Base-by-base conservation (phyloP, 2,888 invertebrate species). In the Iselma pallidipennis region DNA sequence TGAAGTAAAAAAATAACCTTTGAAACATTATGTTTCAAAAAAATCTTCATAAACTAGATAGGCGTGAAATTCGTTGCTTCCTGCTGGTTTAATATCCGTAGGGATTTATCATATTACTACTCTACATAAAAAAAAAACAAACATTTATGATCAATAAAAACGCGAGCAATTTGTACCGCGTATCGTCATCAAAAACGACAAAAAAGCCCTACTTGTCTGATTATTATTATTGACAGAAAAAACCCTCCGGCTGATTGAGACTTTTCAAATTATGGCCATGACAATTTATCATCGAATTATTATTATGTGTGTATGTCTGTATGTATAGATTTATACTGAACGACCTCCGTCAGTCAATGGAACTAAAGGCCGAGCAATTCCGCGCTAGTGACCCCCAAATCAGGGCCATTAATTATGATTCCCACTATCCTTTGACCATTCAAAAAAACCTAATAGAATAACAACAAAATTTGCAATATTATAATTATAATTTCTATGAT, bases 371-470 rank as follows among this genome's bases (percentile, higher is more conserved):
- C 68, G 59, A 61, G 63, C 68, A 64, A 63, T 68, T 68, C 68
- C 66, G 65, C 63, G 59, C 59, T 57, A 61, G 58, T 57, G 69
- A 68, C 69, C 69, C 68, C 66, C 69, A 69, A 69, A 69, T 61
- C 69, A 69, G 63, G 69, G 69, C 56, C 69, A 62, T 53, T 61
- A 65, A 61, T 57, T 64, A 65, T 56, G 64, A 66, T 68, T 68
- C 66, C 55, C 58, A 59, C 62, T 55, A 59, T 62, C 55, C 55
- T 62, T 56, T 52, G 59, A 59, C 51, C 55, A 51, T 57, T 45
- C 57, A 31, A 58, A 52, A 33, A 33, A 33, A 5, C 4, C 4
- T 4, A 4, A 5, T 6, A 26, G 5, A 6, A 26, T 26, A 4
- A 5, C 5, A 26, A 5, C 26, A 7, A 26, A 26, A 26, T 26